Percentiles rank a stretch among this genome's conserved stretches.
phyloP scores from a whole-genome alignment of 2,888 invertebrate species.

The Amblyteles armatorius region DNA sequence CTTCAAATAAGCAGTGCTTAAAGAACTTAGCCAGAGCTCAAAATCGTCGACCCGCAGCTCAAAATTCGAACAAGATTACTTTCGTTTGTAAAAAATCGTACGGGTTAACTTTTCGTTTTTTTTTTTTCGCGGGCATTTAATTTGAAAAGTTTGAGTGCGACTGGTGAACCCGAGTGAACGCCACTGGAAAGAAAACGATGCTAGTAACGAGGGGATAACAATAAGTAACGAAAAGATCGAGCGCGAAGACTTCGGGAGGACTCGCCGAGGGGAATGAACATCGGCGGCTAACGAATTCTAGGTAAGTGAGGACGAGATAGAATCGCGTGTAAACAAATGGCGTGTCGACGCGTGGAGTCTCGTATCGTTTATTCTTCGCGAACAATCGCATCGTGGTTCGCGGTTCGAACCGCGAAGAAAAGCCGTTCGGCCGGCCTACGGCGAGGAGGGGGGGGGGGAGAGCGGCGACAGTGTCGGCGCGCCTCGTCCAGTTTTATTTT shows the following conservation, averaged over 20 bases:
- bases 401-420: conserved; percentile 14
- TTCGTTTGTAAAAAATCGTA: too few species aligned
- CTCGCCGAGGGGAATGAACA: neutral
- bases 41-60: neutral
- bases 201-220: neutral
- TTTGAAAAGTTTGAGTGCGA: conserved; percentile 8
- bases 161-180: neutral
- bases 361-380: conserved; percentile 24
- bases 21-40: neutral
- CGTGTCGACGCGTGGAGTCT: neutral
- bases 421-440: neutral
- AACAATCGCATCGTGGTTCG: conserved; percentile 1
- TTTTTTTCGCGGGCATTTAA: neutral
- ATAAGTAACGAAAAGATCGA: neutral
- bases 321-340: conserved; percentile 11
- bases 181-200: conserved; percentile 3
- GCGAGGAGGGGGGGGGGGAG: neutral
- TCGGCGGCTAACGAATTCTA: conserved; percentile 35
- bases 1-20: neutral
- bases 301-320: conserved; percentile 42
- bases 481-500: conserved; percentile 30
- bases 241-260: neutral
- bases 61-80: neutral
- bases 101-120: neutral
- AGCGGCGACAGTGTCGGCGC: neutral